phyloP scores from a whole-genome alignment of 2,888 invertebrate genomes.

The Microplitis deprimator region DNA sequence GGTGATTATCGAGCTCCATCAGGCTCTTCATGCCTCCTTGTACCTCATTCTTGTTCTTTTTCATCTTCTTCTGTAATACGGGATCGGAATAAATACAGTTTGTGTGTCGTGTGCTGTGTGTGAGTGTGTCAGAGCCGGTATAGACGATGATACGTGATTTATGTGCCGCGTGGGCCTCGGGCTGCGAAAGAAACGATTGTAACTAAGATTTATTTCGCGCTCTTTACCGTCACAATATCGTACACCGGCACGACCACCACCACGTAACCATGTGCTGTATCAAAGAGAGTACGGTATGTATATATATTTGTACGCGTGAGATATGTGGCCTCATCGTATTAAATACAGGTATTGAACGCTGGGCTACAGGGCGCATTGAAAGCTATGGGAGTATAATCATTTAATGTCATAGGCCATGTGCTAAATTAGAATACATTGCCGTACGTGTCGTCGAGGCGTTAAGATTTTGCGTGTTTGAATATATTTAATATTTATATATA shows the following conservation, averaged over 20 bases:
- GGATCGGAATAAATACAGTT: constrained; percentile 25
- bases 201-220: constrained; percentile 68
- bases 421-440: constrained; percentile 68
- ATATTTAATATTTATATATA: constrained; percentile 16
- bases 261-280: constrained; percentile 45
- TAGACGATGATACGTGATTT: constrained; percentile 64
- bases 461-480: constrained; percentile 35
- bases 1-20: constrained; percentile 33
- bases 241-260: constrained; percentile 48
- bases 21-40: neutral
- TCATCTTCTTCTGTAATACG: constrained; percentile 1
- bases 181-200: constrained; percentile 65
- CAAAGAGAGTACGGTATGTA: neutral
- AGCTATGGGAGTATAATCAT: constrained; percentile 63
- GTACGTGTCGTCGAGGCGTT: constrained; percentile 38
- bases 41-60: neutral
- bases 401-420: constrained; percentile 66
- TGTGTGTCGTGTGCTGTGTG: neutral
- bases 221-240: constrained; percentile 68
- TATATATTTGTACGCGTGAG: constrained; percentile 42
- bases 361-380: constrained; percentile 33
- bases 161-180: constrained; percentile 62
- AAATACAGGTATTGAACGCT: constrained; percentile 38
- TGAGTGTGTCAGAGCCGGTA: constrained; percentile 23
- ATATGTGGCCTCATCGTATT: constrained; percentile 32